Evolutionary conservation across 2,888 invertebrate species (phyloP).

Genomic region (Mythimna loreyi): DNA sequence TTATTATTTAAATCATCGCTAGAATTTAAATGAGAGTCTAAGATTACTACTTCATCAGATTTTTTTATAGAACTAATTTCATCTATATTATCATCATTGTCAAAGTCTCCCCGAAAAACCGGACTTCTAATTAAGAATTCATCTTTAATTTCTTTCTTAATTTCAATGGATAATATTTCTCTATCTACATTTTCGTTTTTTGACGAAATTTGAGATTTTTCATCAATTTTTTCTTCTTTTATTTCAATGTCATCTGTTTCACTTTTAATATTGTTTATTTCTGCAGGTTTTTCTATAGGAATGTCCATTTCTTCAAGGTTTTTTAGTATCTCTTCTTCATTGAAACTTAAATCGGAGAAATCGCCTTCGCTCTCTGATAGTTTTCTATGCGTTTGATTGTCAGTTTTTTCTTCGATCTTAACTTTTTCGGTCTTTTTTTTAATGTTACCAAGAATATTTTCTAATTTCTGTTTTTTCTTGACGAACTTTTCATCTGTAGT

Average conservation of each 20-base stretch:
- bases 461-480: constrained; percentile 78
- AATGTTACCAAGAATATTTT: constrained; percentile 74
- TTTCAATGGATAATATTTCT: constrained; percentile 25
- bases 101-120: constrained; percentile 56
- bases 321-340: constrained; percentile 73
- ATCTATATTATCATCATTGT: constrained; percentile 52
- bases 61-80: constrained; percentile 5
- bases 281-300: constrained; percentile 70
- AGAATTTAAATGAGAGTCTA: constrained; percentile 31
- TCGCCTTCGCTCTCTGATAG: constrained; percentile 68
- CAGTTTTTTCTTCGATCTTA: constrained; percentile 7
- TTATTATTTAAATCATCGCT: constrained; percentile 3
- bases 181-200: constrained; percentile 21
- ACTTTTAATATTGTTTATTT: neutral
- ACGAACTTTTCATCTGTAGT: constrained; percentile 69
- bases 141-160: constrained; percentile 40
- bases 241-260: constrained; percentile 4
- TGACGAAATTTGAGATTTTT: constrained; percentile 5
- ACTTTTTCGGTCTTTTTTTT: constrained; percentile 66
- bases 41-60: constrained; percentile 16
- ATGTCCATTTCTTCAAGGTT: constrained; percentile 78
- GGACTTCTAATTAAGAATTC: constrained; percentile 28
- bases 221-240: constrained; percentile 3
- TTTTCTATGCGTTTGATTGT: constrained; percentile 25
- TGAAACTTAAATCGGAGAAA: constrained; percentile 67